phyloP scores from a whole-genome alignment of 2,888 invertebrate genomes.

The Perithous albicinctus region DNA sequence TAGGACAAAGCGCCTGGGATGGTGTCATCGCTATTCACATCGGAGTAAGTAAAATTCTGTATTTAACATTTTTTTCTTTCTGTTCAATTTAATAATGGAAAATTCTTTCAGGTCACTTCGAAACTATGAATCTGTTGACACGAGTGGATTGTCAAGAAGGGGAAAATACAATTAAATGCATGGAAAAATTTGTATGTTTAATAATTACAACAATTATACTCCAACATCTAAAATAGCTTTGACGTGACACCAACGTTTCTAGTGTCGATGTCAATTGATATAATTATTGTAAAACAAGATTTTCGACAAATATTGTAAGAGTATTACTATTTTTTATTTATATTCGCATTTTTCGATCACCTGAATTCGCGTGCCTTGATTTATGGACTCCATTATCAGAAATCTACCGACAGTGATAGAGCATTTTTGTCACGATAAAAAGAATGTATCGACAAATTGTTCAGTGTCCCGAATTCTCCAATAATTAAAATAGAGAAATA shows the following conservation, averaged over 20 bases:
- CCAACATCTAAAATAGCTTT: background rate
- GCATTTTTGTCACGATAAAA: background rate
- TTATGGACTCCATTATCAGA: background rate
- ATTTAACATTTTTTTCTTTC: background rate
- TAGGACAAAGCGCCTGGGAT: conserved; percentile 87
- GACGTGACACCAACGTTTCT: background rate
- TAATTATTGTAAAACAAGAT: background rate
- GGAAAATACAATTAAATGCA: background rate
- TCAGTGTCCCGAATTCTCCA: background rate
- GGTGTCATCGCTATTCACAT: conserved; percentile 90
- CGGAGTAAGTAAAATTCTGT: conserved; percentile 56
- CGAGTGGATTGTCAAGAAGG: background rate
- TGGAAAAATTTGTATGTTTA: background rate
- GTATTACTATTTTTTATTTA: background rate
- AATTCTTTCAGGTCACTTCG: conserved; percentile 37
- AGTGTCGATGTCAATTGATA: background rate
- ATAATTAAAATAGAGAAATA: background rate
- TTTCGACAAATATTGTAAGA: background rate
- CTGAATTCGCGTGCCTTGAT: background rate
- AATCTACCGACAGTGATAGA: background rate
- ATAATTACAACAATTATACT: background rate
- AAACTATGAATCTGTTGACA: conserved; percentile 6
- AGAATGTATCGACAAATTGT: background rate
- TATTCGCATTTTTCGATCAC: background rate
- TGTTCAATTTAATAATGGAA: background rate